phyloP scores from a whole-genome alignment of 2,888 invertebrate genomes.

The Psococerastis gibbosa region DNA sequence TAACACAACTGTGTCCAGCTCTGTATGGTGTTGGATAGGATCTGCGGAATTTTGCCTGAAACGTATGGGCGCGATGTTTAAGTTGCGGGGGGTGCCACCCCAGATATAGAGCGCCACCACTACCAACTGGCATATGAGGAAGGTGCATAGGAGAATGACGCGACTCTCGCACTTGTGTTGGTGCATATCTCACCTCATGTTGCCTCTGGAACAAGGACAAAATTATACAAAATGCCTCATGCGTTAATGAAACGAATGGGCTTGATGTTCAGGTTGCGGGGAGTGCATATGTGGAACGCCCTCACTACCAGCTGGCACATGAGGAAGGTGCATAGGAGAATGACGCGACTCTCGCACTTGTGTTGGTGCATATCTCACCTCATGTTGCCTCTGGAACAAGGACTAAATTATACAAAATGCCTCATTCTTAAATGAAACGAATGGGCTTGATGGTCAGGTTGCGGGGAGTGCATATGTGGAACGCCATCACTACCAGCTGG shows the following conservation, averaged over 20 bases:
- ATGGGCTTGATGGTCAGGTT: too few species aligned
- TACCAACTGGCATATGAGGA: background rate
- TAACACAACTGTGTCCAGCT: background rate
- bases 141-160: background rate
- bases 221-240: too few species aligned
- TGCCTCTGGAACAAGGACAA: background rate
- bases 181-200: background rate
- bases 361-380: background rate
- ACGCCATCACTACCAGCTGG: background rate
- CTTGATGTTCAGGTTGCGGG: too few species aligned
- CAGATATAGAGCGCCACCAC: background rate
- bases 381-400: background rate
- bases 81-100: background rate
- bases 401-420: too few species aligned
- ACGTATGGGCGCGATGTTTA: background rate
- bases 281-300: background rate
- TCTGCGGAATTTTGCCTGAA: background rate
- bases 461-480: background rate
- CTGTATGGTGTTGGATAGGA: conserved; percentile 24
- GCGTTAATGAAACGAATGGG: too few species aligned
- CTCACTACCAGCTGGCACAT: background rate
- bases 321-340: background rate
- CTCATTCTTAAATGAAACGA: too few species aligned
- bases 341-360: background rate
- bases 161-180: background rate